Percentiles rank a stretch among this genome's conserved stretches.
Evolutionary conservation across 2,888 invertebrate species (phyloP).

Genomic region (Pammene aurita): DNA sequence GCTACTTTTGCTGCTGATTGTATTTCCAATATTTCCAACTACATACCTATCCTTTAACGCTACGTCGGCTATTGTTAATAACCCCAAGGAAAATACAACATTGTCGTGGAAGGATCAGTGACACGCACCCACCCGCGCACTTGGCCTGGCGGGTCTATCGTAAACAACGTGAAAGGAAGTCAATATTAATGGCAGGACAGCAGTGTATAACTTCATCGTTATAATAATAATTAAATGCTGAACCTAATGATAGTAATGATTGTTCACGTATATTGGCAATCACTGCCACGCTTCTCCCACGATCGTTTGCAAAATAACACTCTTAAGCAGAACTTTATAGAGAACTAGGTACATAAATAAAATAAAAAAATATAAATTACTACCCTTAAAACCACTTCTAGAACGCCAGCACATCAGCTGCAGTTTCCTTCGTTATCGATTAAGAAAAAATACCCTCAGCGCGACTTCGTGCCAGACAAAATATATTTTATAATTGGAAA

Average conservation of each 20-base stretch:
- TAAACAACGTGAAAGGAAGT: conserved; percentile 34
- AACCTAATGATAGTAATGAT: too few species aligned
- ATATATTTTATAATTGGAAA: conserved; percentile 34
- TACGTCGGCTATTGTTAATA: conserved; percentile 9
- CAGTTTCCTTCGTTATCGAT: not conserved
- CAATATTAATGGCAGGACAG: conserved; percentile 8
- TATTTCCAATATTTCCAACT: too few species aligned
- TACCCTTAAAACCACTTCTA: too few species aligned
- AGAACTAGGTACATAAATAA: too few species aligned
- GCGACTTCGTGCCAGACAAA: conserved; percentile 4
- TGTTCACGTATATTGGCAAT: too few species aligned
- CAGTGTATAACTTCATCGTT: not conserved
- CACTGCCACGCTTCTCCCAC: too few species aligned
- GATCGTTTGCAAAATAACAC: too few species aligned
- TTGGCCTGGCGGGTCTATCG: conserved; percentile 56
- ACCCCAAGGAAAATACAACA: conserved; percentile 72
- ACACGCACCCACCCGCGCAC: conserved; percentile 58
- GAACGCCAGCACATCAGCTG: too few species aligned
- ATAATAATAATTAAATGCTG: too few species aligned
- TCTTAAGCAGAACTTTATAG: too few species aligned
- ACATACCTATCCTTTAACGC: not conserved
- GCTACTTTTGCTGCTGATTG: too few species aligned
- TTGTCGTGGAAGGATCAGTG: conserved; percentile 79
- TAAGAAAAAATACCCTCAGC: not conserved
- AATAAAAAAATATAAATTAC: too few species aligned